These are phyloP conservation scores for Aspidoscelis tigris DNA, from an alignment of 2,113 vertebrate species.

Conservation along the genomic window DNA sequence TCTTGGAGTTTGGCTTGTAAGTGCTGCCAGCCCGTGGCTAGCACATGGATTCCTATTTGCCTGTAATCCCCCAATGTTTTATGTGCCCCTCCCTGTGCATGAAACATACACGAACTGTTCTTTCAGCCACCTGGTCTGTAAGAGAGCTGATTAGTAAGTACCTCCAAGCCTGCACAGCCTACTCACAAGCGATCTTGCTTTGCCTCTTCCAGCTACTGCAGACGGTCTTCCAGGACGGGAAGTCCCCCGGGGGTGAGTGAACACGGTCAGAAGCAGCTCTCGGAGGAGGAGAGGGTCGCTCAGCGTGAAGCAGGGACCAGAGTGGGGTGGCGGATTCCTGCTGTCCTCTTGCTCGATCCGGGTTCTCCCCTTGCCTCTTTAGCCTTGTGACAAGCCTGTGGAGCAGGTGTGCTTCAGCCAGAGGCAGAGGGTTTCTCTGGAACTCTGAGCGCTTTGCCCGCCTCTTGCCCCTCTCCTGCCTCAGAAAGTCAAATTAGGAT, in stretches of 20 bases:
- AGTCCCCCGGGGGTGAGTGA: slow-evolving; percentile 81
- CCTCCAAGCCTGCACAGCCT: background rate
- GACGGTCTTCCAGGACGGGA: slow-evolving; percentile 86
- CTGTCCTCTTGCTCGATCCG: too few relatives aligned
- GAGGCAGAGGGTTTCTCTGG: too few relatives aligned
- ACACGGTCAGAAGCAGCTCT: background rate
- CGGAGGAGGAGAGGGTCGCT: accelerated
- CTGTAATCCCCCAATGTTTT: too few relatives aligned
- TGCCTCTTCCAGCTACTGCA: slow-evolving; percentile 82
- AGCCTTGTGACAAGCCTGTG: too few relatives aligned
- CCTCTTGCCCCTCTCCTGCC: too few relatives aligned
- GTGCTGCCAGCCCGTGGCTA: background rate
- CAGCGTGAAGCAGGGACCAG: background rate
- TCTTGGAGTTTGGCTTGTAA: background rate
- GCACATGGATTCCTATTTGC: too few relatives aligned
- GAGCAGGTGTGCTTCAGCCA: too few relatives aligned
- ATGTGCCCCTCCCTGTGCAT: background rate
- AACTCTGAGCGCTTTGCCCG: too few relatives aligned
- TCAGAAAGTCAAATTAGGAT: too few relatives aligned
- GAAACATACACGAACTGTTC: too few relatives aligned
- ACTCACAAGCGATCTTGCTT: slow-evolving; percentile 25
- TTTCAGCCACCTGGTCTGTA: background rate
- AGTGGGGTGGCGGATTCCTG: too few relatives aligned
- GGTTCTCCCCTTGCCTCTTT: too few relatives aligned
- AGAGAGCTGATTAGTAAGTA: background rate